phyloP scores from a whole-genome alignment of 2,113 vertebrate genomes.

The Puffinus mauretanicus region DNA sequence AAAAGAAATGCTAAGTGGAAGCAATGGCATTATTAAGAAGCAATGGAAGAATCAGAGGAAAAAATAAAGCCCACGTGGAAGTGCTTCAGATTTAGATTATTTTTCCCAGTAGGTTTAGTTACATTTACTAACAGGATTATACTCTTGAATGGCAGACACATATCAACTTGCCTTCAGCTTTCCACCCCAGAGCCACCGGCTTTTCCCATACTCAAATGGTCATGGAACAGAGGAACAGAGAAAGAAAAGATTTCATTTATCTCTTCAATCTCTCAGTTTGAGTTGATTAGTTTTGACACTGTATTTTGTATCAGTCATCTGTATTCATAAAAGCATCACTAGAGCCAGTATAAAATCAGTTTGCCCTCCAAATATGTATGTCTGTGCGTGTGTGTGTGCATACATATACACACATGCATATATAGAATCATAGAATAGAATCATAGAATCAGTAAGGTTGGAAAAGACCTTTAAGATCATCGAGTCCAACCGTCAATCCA shows the following conservation, averaged over 20 bases:
- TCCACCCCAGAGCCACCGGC: not conserved
- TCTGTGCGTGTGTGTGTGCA: not conserved
- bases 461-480: too few species aligned
- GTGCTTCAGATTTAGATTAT: not conserved
- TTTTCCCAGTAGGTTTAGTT: conserved; percentile 5
- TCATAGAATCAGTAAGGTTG: too few species aligned
- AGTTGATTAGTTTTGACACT: conserved; percentile 21
- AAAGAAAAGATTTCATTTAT: not conserved
- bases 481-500: too few species aligned
- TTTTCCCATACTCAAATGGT: not conserved
- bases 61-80: not conserved
- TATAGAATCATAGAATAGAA: too few species aligned
- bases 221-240: not conserved
- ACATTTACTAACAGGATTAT: conserved; percentile 18
- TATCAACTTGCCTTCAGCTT: not conserved
- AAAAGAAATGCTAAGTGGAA: not conserved
- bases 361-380: not conserved
- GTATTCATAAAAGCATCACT: conserved; percentile 16
- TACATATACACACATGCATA: not conserved
- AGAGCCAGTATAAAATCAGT: not conserved
- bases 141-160: conserved; percentile 2
- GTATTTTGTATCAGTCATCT: not conserved
- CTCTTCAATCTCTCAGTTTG: not conserved
- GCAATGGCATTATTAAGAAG: not conserved
- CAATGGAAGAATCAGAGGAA: not conserved